phyloP scores from a whole-genome alignment of 2,888 invertebrate species.

The Tridacna gigas region DNA sequence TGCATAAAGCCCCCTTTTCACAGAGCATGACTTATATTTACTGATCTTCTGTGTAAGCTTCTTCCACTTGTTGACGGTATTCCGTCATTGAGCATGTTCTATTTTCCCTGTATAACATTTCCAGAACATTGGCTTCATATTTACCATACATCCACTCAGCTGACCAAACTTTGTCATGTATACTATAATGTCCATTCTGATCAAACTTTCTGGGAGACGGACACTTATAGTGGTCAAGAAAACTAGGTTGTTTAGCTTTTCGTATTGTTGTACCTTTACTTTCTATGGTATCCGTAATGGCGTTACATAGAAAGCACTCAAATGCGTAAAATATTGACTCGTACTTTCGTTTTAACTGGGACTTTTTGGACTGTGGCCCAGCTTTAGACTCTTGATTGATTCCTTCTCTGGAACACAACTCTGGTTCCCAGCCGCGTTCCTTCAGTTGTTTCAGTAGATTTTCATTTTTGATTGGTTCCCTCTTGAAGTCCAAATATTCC shows the following conservation, averaged over 20 bases:
- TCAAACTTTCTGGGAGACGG: constrained; percentile 84
- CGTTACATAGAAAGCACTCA: constrained; percentile 80
- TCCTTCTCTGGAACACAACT: constrained; percentile 28
- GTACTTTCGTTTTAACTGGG: constrained; percentile 5
- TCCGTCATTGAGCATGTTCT: constrained; percentile 34
- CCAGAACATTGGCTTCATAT: constrained; percentile 54
- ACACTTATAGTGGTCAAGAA: constrained; percentile 86
- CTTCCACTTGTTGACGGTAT: constrained; percentile 41
- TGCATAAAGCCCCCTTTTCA: background rate
- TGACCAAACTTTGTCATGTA: constrained; percentile 48
- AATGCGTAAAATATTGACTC: constrained; percentile 70
- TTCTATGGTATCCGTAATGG: constrained; percentile 38
- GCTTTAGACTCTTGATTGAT: background rate
- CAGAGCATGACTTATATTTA: background rate
- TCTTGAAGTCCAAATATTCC: constrained; percentile 73
- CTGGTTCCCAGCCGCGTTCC: constrained; percentile 71
- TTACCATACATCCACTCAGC: constrained; percentile 60
- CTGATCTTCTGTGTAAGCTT: background rate
- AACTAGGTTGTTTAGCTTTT: constrained; percentile 55
- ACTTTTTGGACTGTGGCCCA: background rate
- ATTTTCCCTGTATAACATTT: constrained; percentile 31
- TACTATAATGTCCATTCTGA: constrained; percentile 65
- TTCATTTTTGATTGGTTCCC: constrained; percentile 71
- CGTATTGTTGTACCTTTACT: background rate
- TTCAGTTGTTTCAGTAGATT: constrained; percentile 66